Evolutionary conservation across 2,113 vertebrate species (phyloP).

Genomic region (Nettapus auritus): DNA sequence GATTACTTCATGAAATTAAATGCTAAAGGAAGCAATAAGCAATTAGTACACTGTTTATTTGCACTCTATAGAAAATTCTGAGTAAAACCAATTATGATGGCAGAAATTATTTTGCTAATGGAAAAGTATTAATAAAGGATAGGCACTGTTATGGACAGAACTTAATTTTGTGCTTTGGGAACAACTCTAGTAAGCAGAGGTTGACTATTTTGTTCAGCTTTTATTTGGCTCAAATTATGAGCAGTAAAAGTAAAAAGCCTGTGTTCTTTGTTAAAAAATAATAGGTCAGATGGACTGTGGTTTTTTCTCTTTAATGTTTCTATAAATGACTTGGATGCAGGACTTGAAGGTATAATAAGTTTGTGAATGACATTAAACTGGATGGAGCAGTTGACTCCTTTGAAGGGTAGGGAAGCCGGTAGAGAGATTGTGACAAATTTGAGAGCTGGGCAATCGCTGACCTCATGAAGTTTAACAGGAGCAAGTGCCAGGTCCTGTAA

Average conservation of each 20-base stretch:
- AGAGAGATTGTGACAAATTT: too few species aligned
- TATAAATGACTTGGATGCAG: too few species aligned
- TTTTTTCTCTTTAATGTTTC: neutral
- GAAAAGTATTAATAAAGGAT: neutral
- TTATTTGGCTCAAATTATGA: neutral
- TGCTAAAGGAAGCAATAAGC: neutral
- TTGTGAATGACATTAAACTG: too few species aligned
- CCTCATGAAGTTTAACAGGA: too few species aligned
- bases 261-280: neutral
- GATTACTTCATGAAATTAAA: neutral
- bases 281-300: neutral
- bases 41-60: neutral
- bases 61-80: neutral
- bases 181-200: neutral
- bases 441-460: too few species aligned
- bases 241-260: neutral
- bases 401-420: too few species aligned
- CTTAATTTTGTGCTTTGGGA: neutral
- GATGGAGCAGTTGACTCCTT: too few species aligned
- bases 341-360: too few species aligned
- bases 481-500: too few species aligned
- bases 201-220: neutral
- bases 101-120: neutral
- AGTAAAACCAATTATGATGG: neutral
- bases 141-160: neutral